Evolutionary conservation across 1,140 invertebrate genomes (phyloP), one percentile per base, ranked within the genome.

Genomic region (Scaptomyza graminum): DNA sequence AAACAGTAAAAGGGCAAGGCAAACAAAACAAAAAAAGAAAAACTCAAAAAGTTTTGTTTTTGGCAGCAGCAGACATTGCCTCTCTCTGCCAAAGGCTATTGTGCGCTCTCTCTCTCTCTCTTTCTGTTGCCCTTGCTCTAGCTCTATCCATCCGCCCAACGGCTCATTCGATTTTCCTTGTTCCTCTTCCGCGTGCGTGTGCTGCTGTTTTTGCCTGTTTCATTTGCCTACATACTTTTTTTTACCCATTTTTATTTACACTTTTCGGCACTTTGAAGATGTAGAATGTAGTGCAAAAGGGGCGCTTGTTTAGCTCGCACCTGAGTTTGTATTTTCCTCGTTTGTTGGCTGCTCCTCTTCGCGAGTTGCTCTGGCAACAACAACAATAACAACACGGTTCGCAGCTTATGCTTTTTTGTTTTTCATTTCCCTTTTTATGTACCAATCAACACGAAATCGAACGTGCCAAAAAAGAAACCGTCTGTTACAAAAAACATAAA

Each of bases 201-300:
- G 47, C 34, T 57, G 11, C 39, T 71, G 55, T n/a, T 56, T 7
- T 9, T 56, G 67, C 37, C 55, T 88, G 78, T 78, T 82, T 82
- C 64, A 74, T 69, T 81, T 87, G 63, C 74, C 62, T 61, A 87
- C 64, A 72, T 75, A 51, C 56, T 63, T 70, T 85, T 31, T 68
- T 73, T 87, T 82, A 87, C 73, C 82, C n/a, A n/a, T 75, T 76
- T 82, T 76, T 87, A 85, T 85, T 85, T 87, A 85, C 82, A 87
- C 74, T 74, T 71, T 76, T 62, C 51, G 74, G 57, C 55, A 13
- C 47, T n/a, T 46, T 56, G 18, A 22, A 44, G 39, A 6, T 6
- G 41, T 6, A 31, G 41, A 41, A 6, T 39, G n/a, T 43, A 34
- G 52, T 12, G 18, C 15, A 15, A 28, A 28, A 51, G 52, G 62